These are phyloP conservation scores for Apistogramma diplotaenia DNA, from an alignment of 2,113 vertebrate species.

Conservation along the genomic window DNA sequence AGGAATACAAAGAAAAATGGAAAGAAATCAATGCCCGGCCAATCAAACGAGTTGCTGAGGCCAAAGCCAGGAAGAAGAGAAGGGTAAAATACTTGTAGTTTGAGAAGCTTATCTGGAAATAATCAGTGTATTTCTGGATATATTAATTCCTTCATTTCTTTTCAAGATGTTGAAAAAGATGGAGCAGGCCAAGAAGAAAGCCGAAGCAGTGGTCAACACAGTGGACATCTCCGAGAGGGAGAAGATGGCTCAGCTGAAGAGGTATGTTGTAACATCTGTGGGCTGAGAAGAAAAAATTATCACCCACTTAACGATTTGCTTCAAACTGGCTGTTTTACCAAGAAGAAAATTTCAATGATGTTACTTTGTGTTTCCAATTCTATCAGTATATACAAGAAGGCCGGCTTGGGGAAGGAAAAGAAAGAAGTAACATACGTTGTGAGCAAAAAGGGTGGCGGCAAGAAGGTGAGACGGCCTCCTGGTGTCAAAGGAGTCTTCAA, in stretches of 20 bases:
- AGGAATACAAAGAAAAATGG: slow-evolving; percentile 90
- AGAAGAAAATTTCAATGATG: background rate
- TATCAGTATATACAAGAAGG: slow-evolving; percentile 95
- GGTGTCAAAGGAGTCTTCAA: slow-evolving; percentile 92
- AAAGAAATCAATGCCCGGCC: slow-evolving; percentile 91
- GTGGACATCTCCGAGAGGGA: slow-evolving; percentile 94
- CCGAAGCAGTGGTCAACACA: slow-evolving; percentile 90
- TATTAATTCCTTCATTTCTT: background rate
- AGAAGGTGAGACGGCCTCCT: slow-evolving; percentile 83
- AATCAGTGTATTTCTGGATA: background rate
- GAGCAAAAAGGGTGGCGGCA: slow-evolving; percentile 88
- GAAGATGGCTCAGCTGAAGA: slow-evolving; percentile 89
- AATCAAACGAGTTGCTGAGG: slow-evolving; percentile 94
- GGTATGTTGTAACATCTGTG: slow-evolving; percentile 68
- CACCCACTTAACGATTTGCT: background rate
- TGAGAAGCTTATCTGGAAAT: background rate
- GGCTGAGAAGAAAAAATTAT: background rate
- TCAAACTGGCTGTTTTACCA: background rate
- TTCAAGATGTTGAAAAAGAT: slow-evolving; percentile 91
- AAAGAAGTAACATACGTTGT: slow-evolving; percentile 90
- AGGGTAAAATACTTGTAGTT: slow-evolving; percentile 77
- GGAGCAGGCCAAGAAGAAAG: slow-evolving; percentile 95
- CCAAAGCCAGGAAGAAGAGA: slow-evolving; percentile 95
- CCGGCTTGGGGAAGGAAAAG: slow-evolving; percentile 91
- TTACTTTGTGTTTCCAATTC: background rate